A percentile compares a stretch with the other conserved stretches of the same genome.
phyloP scores from a whole-genome alignment of 2,888 invertebrate genomes.

The Agrilus cyanescens region DNA sequence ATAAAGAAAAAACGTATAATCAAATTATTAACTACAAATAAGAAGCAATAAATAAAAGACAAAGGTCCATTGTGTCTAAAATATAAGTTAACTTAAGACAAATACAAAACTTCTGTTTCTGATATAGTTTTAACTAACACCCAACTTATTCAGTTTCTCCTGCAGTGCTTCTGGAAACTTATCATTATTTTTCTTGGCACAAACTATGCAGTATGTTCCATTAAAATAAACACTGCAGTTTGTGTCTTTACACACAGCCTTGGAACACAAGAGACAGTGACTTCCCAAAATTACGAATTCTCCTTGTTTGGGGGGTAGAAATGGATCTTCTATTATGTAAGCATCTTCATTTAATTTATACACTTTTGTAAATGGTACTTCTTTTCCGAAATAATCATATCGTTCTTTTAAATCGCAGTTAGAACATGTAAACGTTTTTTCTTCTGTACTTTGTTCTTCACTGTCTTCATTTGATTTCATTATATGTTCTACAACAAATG shows the following conservation, averaged over 20 bases:
- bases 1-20: slow-evolving; percentile 4
- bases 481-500: slow-evolving; percentile 1
- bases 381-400: slow-evolving; percentile 63
- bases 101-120: neutral
- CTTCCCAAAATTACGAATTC: slow-evolving; percentile 67
- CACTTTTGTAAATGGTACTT: slow-evolving; percentile 61
- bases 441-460: slow-evolving; percentile 20
- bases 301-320: slow-evolving; percentile 59
- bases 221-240: slow-evolving; percentile 72
- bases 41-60: too few relatives aligned
- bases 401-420: slow-evolving; percentile 55
- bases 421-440: slow-evolving; percentile 47
- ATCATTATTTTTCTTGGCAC: slow-evolving; percentile 46
- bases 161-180: slow-evolving; percentile 60
- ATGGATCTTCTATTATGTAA: slow-evolving; percentile 78
- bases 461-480: slow-evolving; percentile 17
- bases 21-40: too few relatives aligned
- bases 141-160: slow-evolving; percentile 40
- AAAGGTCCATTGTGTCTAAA: too few relatives aligned
- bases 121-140: too few relatives aligned
- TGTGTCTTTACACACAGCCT: slow-evolving; percentile 56
- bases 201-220: slow-evolving; percentile 59
- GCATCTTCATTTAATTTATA: slow-evolving; percentile 57
- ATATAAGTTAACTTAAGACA: neutral
- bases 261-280: slow-evolving; percentile 58